These are phyloP conservation scores for Phthorimaea operculella DNA, from an alignment of 1,140 invertebrate genomes.

Conservation along the genomic window DNA sequence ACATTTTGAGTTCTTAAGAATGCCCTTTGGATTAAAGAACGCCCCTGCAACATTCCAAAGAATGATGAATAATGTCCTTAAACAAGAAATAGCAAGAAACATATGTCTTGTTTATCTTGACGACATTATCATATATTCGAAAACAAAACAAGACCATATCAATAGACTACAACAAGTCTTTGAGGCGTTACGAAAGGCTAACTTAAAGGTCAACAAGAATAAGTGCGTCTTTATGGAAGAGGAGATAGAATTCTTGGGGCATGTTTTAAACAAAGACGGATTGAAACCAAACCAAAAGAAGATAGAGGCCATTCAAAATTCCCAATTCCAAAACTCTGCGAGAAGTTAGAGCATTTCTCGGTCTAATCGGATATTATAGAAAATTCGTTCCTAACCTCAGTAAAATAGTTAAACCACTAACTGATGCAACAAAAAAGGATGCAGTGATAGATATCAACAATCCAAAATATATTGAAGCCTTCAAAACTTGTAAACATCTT, in stretches of 20 bases:
- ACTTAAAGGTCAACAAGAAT: neutral
- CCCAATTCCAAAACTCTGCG: neutral
- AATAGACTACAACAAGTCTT: neutral
- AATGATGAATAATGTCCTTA: constrained; percentile 18
- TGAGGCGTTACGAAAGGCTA: neutral
- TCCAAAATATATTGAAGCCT: no score
- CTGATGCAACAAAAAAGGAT: no score
- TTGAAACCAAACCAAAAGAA: neutral
- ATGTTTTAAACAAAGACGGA: neutral
- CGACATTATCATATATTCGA: neutral
- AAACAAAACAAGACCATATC: neutral
- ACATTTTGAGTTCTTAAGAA: constrained; percentile 29
- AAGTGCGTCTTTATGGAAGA: neutral
- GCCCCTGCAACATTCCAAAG: constrained; percentile 20
- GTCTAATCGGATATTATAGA: neutral
- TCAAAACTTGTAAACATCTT: no score
- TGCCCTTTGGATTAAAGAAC: constrained; percentile 45
- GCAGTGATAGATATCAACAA: no score
- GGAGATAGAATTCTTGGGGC: neutral
- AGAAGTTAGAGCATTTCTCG: neutral
- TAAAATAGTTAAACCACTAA: neutral
- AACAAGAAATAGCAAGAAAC: neutral
- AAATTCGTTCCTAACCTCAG: neutral
- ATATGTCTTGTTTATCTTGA: neutral
- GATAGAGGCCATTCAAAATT: neutral